Conservation (phyloP, 2,113 vertebrate species). For the Australoheros scitulus region DNA sequence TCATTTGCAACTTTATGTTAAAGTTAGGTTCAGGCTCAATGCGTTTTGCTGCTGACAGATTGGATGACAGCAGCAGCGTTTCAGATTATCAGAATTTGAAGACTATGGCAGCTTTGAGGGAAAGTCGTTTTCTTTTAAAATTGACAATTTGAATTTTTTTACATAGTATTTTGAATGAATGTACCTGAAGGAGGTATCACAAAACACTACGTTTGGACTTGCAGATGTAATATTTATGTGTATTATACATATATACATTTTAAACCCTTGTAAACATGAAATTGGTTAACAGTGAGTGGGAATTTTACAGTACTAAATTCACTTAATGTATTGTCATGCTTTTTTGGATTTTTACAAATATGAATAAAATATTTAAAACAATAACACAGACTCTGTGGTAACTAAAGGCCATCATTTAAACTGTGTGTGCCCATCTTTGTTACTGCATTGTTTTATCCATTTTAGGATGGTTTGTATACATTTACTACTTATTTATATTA, state of each 20-base stretch:
- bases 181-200: not conserved
- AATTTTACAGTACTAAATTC: not conserved
- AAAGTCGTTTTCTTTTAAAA: not conserved
- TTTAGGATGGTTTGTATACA: not conserved
- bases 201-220: not conserved
- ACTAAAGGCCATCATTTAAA: not conserved
- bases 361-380: slow-evolving; percentile 49
- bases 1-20: not conserved
- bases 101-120: not conserved
- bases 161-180: not conserved
- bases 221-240: not conserved
- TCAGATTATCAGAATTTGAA: not conserved
- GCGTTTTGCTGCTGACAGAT: not conserved
- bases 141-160: not conserved
- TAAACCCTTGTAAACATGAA: not conserved
- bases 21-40: not conserved
- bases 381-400: not conserved
- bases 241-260: not conserved
- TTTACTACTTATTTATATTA: not conserved
- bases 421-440: not conserved
- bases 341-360: slow-evolving; percentile 32
- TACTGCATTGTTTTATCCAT: not conserved
- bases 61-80: not conserved
- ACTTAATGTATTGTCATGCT: slow-evolving; percentile 22
- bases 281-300: not conserved